phyloP scores from a whole-genome alignment of 2,113 vertebrate genomes.

The Caranx melampygus region DNA sequence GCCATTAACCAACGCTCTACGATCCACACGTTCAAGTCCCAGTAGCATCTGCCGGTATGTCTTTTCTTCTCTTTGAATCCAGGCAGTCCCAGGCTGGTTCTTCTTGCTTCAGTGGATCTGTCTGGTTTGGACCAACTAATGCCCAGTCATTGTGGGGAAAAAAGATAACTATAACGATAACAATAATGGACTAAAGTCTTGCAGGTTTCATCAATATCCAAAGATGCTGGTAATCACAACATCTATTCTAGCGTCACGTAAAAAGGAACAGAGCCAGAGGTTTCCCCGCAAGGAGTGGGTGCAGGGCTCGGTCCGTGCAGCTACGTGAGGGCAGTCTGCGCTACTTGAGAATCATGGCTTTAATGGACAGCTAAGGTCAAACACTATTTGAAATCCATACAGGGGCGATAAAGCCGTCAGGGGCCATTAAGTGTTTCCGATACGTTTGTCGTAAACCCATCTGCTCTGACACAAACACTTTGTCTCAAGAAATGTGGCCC shows the following conservation, averaged over 20 bases:
- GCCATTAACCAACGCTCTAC: constrained; percentile 43
- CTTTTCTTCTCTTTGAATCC: background rate
- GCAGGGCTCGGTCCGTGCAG: background rate
- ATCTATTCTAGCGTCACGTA: background rate
- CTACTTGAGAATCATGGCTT: background rate
- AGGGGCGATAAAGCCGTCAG: too few relatives aligned
- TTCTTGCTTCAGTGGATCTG: background rate
- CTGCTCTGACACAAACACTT: background rate
- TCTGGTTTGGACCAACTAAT: background rate
- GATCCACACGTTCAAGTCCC: background rate
- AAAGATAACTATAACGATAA: background rate
- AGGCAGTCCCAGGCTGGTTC: background rate
- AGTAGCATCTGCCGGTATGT: background rate
- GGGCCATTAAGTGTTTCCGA: background rate
- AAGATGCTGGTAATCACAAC: too few relatives aligned
- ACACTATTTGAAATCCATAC: background rate
- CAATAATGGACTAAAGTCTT: background rate
- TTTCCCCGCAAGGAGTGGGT: background rate
- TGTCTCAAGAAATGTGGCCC: background rate
- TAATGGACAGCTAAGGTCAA: constrained; percentile 39
- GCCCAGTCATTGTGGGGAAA: background rate
- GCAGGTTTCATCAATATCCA: background rate
- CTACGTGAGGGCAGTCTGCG: background rate
- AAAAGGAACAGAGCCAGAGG: background rate
- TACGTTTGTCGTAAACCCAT: background rate